phyloP scores from a whole-genome alignment of 2,113 vertebrate genomes.

The Clupea harengus region DNA sequence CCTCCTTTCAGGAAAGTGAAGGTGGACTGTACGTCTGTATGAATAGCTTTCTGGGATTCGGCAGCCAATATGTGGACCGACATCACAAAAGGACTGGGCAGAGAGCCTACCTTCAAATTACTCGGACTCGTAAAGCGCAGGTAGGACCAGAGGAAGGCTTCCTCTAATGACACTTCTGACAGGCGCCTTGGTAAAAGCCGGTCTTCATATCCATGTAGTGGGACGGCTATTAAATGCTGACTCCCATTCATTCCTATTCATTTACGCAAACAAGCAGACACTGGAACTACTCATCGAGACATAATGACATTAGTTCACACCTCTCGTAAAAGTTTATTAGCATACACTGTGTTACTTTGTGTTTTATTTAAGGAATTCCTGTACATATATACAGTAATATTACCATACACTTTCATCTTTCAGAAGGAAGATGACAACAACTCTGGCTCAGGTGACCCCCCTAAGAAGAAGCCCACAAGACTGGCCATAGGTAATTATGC shows the following conservation, averaged over 20 bases:
- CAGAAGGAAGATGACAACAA: conserved; percentile 85
- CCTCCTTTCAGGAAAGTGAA: conserved; percentile 81
- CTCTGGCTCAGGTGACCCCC: conserved; percentile 88
- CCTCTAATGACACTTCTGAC: not conserved
- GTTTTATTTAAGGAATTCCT: not conserved
- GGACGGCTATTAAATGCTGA: not conserved
- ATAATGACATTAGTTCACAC: not conserved
- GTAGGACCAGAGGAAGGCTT: conserved; percentile 43
- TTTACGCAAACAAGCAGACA: not conserved
- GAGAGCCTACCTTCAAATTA: conserved; percentile 90
- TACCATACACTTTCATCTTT: conserved; percentile 8
- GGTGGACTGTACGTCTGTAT: conserved; percentile 96
- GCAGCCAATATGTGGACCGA: conserved; percentile 88
- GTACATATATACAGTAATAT: not conserved
- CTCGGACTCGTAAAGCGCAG: conserved; percentile 84
- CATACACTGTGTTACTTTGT: not conserved
- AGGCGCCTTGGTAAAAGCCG: not conserved
- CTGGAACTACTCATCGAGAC: not conserved
- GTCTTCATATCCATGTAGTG: not conserved
- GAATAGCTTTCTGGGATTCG: conserved; percentile 96
- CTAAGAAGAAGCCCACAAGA: conserved; percentile 96
- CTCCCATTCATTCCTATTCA: not conserved
- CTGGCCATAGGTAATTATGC: conserved; percentile 84
- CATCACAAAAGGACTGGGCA: conserved; percentile 88
- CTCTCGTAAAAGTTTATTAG: not conserved